These are phyloP conservation scores for Pangasius mekongensis DNA, from an alignment of 2,797 vertebrate genomes.

Conservation along the genomic window DNA sequence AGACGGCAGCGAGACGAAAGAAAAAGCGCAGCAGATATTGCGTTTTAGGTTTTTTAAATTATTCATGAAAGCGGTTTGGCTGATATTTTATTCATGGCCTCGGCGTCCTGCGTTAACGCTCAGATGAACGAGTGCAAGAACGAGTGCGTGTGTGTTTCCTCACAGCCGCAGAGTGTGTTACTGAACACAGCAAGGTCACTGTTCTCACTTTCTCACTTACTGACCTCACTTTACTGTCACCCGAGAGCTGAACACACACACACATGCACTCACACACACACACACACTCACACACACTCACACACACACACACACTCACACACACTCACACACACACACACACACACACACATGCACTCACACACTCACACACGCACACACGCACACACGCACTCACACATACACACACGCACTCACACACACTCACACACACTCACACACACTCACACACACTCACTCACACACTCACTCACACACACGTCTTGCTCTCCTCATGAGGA, in stretches of 20 bases:
- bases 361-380: background rate
- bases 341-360: background rate
- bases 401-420: background rate
- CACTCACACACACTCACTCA: background rate
- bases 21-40: conserved; percentile 67
- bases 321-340: background rate
- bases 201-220: conserved; percentile 59
- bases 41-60: conserved; percentile 75
- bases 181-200: conserved; percentile 52
- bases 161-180: conserved; percentile 39
- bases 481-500: background rate
- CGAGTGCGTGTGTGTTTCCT: background rate
- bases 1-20: conserved; percentile 60
- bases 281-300: background rate
- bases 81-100: conserved; percentile 82
- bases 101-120: conserved; percentile 72
- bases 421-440: background rate
- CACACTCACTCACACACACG: background rate
- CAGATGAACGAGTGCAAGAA: conserved; percentile 37
- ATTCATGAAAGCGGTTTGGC: conserved; percentile 79
- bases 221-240: conserved; percentile 61
- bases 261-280: background rate
- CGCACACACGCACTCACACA: background rate
- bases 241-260: background rate
- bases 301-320: background rate